A percentile compares a stretch with the other conserved stretches of the same genome.
Conservation (phyloP, 30 jellyfish, hydroid and myxozoan genomes). For the Pelagia noctiluca region DNA sequence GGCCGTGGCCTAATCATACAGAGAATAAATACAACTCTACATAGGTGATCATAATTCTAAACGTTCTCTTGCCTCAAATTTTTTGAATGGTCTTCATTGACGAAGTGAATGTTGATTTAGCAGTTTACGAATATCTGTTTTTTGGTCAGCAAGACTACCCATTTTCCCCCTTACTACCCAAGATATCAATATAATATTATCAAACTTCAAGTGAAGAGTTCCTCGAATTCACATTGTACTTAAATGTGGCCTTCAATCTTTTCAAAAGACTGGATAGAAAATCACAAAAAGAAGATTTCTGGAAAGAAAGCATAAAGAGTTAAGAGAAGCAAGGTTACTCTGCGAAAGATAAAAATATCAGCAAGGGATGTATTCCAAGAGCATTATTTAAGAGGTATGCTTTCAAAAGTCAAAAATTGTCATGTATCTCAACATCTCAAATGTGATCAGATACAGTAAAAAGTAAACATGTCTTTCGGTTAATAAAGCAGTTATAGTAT, state of each 20-base stretch:
- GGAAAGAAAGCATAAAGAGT: slow-evolving; percentile 26
- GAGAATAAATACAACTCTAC: too few species aligned
- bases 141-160: slow-evolving; percentile 14
- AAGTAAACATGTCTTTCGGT: slow-evolving; percentile 9
- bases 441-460: slow-evolving; percentile 6
- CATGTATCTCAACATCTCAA: background rate
- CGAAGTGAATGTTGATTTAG: background rate
- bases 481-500: slow-evolving; percentile 10
- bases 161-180: too few species aligned
- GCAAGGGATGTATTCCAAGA: slow-evolving; percentile 46
- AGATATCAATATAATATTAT: background rate
- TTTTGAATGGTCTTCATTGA: slow-evolving; percentile 13
- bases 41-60: slow-evolving; percentile 6
- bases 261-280: slow-evolving; percentile 48
- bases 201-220: slow-evolving; percentile 13
- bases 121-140: background rate
- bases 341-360: slow-evolving; percentile 34
- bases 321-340: slow-evolving; percentile 41
- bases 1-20: too few species aligned
- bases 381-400: slow-evolving; percentile 44
- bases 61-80: slow-evolving; percentile 8
- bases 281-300: slow-evolving; percentile 38
- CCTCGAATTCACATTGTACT: slow-evolving; percentile 7
- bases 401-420: slow-evolving; percentile 20
- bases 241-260: slow-evolving; percentile 12